Evolutionary conservation across 2,797 vertebrate genomes (phyloP).

Genomic region (Ciconia nigra): DNA sequence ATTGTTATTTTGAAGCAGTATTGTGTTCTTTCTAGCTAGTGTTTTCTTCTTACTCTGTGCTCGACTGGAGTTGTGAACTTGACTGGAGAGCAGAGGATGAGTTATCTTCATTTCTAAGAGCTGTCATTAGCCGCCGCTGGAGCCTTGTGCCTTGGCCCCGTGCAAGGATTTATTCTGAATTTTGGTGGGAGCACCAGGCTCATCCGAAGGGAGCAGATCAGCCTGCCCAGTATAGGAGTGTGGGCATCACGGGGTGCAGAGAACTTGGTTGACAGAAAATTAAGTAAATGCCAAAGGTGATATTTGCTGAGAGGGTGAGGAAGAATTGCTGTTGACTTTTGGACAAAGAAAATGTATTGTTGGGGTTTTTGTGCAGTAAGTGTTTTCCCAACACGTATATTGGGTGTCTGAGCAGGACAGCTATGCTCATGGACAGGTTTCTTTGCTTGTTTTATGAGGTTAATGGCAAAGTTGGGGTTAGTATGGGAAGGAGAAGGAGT

Average conservation of each 20-base stretch:
- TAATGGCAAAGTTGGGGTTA: neutral
- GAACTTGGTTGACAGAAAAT: neutral
- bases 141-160: rapidly evolving
- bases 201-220: neutral
- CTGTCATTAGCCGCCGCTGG: rapidly evolving
- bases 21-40: neutral
- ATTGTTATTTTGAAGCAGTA: neutral
- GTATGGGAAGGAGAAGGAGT: neutral
- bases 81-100: neutral
- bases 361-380: neutral
- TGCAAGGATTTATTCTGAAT: neutral
- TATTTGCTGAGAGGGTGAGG: neutral
- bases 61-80: neutral
- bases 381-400: rapidly evolving
- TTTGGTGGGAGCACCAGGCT: neutral
- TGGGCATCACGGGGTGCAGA: neutral
- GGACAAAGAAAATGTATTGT: neutral
- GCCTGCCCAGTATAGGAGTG: neutral
- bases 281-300: neutral
- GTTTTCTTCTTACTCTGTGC: neutral
- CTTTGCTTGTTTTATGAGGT: neutral
- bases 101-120: neutral
- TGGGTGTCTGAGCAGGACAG: neutral
- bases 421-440: neutral
- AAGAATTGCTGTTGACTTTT: neutral